These are phyloP conservation scores for Drosophila recens DNA, from an alignment of 2,888 invertebrate species.

Conservation along the genomic window DNA sequence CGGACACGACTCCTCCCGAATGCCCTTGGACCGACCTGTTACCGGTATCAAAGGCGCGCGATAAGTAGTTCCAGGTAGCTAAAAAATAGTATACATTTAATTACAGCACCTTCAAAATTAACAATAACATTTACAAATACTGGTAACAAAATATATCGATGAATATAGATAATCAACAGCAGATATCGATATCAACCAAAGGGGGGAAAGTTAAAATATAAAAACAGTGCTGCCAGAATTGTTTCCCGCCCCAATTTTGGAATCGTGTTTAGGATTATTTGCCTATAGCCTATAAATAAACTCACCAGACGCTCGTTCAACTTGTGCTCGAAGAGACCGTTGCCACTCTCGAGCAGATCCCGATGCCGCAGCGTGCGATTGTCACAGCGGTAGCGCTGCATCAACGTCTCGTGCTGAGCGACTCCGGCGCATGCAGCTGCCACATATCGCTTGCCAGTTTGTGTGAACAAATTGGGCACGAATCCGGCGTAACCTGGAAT, in stretches of 20 bases:
- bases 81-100: slow-evolving; percentile 10
- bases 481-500: slow-evolving; percentile 91
- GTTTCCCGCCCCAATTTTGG: no score
- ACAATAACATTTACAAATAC: no score
- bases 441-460: slow-evolving; percentile 90
- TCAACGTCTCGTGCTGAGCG: slow-evolving; percentile 89
- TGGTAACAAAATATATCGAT: no score
- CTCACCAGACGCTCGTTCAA: slow-evolving; percentile 80
- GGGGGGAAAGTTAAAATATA: no score
- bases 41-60: slow-evolving; percentile 89
- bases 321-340: slow-evolving; percentile 76
- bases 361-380: slow-evolving; percentile 74
- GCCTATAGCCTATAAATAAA: no score
- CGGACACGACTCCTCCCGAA: slow-evolving; percentile 87
- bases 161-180: no score
- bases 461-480: slow-evolving; percentile 88
- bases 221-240: no score
- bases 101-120: background rate
- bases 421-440: slow-evolving; percentile 90
- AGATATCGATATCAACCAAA: no score
- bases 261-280: no score
- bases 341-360: slow-evolving; percentile 75
- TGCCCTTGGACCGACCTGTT: slow-evolving; percentile 89
- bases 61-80: slow-evolving; percentile 90
- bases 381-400: slow-evolving; percentile 87